Percentiles rank a stretch among this genome's conserved stretches.
phyloP scores from a whole-genome alignment of 1,140 invertebrate genomes.

The Rhizoglyphus robini region DNA sequence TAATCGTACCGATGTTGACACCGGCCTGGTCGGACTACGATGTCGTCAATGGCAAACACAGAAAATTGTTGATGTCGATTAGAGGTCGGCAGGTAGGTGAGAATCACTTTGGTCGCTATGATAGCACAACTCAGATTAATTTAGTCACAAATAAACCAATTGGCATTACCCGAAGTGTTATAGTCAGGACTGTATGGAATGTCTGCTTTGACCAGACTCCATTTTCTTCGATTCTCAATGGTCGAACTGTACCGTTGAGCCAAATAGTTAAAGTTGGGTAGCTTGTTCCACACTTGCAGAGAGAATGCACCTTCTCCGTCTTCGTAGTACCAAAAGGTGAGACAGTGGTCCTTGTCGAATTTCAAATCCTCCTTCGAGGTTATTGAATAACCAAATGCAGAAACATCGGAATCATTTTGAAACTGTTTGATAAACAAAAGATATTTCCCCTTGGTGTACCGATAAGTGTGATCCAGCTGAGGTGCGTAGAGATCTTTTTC shows the following conservation, averaged over 20 bases:
- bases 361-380: neutral
- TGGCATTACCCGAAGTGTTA: no score
- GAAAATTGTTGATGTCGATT: neutral
- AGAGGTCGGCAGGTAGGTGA: neutral
- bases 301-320: slow-evolving; percentile 8
- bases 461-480: neutral
- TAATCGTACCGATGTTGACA: neutral
- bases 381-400: neutral
- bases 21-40: neutral
- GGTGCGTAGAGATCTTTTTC: neutral
- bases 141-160: no score
- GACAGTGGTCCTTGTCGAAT: neutral
- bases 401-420: neutral
- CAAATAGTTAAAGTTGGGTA: neutral
- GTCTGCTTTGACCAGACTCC: neutral
- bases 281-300: neutral
- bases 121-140: no score
- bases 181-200: neutral
- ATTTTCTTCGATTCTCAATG: neutral
- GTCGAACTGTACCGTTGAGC: neutral
- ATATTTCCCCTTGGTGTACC: neutral
- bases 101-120: no score
- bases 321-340: slow-evolving; percentile 2
- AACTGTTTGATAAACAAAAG: neutral
- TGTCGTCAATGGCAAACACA: slow-evolving; percentile 19